Evolutionary conservation across 2,888 invertebrate species (phyloP), one percentile per base, ranked within the genome.

Genomic region (Myathropa florea): DNA sequence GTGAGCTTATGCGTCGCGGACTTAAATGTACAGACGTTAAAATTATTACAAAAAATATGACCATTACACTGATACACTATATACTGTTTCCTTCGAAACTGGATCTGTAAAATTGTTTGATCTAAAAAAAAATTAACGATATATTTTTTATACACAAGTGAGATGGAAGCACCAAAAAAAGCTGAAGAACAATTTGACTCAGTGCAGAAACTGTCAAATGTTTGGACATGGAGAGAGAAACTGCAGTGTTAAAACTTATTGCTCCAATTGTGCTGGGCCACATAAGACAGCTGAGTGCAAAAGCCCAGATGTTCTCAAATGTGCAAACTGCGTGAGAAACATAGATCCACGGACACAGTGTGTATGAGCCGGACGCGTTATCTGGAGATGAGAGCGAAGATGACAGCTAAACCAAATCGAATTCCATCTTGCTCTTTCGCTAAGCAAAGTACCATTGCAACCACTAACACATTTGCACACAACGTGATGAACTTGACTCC

Each of bases 81-180:
- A 68, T 21, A 68, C 55, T 28, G 64, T 75, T 24, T 75, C 36
- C 1, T 4, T 64, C 2, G 73, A 75, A 75, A 64, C 14, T 64
- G 59, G 64, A n/a, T 57, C 73, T 12, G 55, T 75, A 12, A 64
- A 57, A 67, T 39, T 67, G 7, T 46, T 23, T 60, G 59, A 77
- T n/a, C 39, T 67, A 55, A 67, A 60, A 14, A 77, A 68, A 77
- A 53, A 46, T n/a, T 21, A 59, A 57, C 67, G 67, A 2, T 67
- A 67, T 7, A 53, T 68, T n/a, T 77, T 68, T 12, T 60, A 53
- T 53, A 28, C 24, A 14, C 60, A 60, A 60, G 60, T 60, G 28
- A 26, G 26, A 4, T 60, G 60, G 60, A 26, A 60, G 10, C 28
- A 60, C 28, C 60, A 60, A 4, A 12, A 28, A 26, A 24, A 26